Percentiles rank a stretch among this genome's conserved stretches.
Conservation (phyloP, 2,113 vertebrate genomes). For the Eublepharis macularius region DNA sequence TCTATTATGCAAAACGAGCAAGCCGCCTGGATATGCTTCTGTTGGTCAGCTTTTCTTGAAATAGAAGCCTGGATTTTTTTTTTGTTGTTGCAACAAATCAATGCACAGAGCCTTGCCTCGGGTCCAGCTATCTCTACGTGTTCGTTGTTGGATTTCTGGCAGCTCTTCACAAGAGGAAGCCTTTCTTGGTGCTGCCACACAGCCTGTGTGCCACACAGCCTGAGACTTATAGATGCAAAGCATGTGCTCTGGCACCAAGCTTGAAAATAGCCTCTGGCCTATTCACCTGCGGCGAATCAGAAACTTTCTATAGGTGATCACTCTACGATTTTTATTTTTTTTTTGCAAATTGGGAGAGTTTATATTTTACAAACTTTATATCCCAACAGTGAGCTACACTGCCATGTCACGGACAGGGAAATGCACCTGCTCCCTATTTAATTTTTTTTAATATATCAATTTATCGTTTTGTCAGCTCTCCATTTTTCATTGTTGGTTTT, state of each 20-base stretch:
- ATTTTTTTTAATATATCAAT: too few relatives aligned
- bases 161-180: not conserved
- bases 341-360: not conserved
- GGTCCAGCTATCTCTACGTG: not conserved
- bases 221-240: not conserved
- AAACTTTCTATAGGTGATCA: not conserved
- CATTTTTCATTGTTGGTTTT: too few relatives aligned
- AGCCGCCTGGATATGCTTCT: too few relatives aligned
- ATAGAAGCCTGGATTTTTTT: too few relatives aligned
- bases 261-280: not conserved
- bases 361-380: not conserved
- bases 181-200: not conserved
- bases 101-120: not conserved
- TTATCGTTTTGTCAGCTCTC: too few relatives aligned
- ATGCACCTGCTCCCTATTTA: too few relatives aligned
- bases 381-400: too few relatives aligned
- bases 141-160: not conserved
- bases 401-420: too few relatives aligned
- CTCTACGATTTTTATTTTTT: too few relatives aligned
- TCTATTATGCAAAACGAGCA: too few relatives aligned
- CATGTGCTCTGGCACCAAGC: not conserved
- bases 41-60: too few relatives aligned
- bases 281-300: not conserved
- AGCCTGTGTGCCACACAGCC: rapidly evolving
- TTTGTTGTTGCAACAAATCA: too few relatives aligned